Evolutionary conservation across 2,113 vertebrate species (phyloP).

Genomic region (Phocoena phocoena): DNA sequence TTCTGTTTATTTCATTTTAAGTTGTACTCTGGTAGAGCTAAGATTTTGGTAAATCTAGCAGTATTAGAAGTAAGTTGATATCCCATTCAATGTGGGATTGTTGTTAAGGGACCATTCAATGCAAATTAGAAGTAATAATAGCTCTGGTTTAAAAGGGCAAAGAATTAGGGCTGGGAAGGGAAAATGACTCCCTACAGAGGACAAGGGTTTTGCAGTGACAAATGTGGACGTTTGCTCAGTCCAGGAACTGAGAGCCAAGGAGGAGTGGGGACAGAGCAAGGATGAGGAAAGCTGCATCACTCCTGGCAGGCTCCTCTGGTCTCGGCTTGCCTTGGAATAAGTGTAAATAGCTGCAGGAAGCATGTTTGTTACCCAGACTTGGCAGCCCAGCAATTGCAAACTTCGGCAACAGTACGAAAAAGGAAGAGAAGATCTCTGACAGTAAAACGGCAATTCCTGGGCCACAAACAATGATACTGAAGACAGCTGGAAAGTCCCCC

Average conservation of each 20-base stretch:
- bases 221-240: not conserved
- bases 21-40: not conserved
- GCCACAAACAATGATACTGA: not conserved
- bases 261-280: not conserved
- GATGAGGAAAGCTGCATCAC: not conserved
- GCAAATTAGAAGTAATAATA: conserved; percentile 77
- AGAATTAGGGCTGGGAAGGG: conserved; percentile 64
- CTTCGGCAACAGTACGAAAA: not conserved
- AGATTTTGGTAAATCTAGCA: conserved; percentile 53
- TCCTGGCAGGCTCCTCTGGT: not conserved
- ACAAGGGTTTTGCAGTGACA: conserved; percentile 1
- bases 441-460: not conserved
- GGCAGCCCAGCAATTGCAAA: not conserved
- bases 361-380: not conserved
- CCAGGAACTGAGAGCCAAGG: not conserved
- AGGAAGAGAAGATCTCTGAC: not conserved
- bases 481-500: not conserved
- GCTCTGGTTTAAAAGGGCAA: conserved; percentile 70
- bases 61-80: conserved; percentile 42
- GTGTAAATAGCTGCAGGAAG: not conserved
- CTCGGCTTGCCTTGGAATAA: not conserved
- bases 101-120: conserved; percentile 72
- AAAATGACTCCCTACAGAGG: conserved; percentile 54
- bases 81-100: conserved; percentile 54
- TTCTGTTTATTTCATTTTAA: conserved; percentile 49